These are phyloP conservation scores for Colletes latitarsis DNA, from an alignment of 1,140 invertebrate species.

Conservation along the genomic window DNA sequence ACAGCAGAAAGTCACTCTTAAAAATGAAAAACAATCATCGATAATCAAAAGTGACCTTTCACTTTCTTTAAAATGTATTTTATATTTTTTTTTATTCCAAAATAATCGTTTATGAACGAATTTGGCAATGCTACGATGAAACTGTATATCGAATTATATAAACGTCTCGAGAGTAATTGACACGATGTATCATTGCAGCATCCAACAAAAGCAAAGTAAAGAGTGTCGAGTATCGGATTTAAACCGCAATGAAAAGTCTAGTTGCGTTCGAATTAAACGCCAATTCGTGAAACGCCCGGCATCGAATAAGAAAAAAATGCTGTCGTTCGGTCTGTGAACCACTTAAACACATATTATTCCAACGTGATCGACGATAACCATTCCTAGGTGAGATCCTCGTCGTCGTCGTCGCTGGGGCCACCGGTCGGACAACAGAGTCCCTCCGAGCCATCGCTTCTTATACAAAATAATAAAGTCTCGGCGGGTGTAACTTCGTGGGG, in stretches of 20 bases:
- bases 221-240: background rate
- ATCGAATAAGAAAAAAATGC: slow-evolving; percentile 5
- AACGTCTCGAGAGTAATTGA: slow-evolving; percentile 50
- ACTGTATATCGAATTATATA: slow-evolving; percentile 3
- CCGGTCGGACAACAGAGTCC: slow-evolving; percentile 90
- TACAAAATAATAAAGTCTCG: slow-evolving; percentile 92
- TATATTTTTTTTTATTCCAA: background rate
- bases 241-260: background rate
- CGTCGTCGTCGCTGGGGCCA: slow-evolving; percentile 84
- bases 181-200: slow-evolving; percentile 9
- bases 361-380: slow-evolving; percentile 41
- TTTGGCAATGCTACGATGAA: background rate
- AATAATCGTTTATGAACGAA: background rate
- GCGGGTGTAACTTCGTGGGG: slow-evolving; percentile 89
- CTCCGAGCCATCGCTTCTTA: slow-evolving; percentile 90
- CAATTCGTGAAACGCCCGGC: background rate
- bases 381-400: slow-evolving; percentile 77
- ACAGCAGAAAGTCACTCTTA: slow-evolving; percentile 40
- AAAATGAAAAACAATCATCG: background rate
- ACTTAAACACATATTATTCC: slow-evolving; percentile 39
- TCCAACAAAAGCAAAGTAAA: background rate
- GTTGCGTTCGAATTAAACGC: background rate
- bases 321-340: slow-evolving; percentile 50
- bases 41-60: too few species aligned
- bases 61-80: background rate